phyloP scores from a whole-genome alignment of 2,888 invertebrate species.

The Seira ritae region DNA sequence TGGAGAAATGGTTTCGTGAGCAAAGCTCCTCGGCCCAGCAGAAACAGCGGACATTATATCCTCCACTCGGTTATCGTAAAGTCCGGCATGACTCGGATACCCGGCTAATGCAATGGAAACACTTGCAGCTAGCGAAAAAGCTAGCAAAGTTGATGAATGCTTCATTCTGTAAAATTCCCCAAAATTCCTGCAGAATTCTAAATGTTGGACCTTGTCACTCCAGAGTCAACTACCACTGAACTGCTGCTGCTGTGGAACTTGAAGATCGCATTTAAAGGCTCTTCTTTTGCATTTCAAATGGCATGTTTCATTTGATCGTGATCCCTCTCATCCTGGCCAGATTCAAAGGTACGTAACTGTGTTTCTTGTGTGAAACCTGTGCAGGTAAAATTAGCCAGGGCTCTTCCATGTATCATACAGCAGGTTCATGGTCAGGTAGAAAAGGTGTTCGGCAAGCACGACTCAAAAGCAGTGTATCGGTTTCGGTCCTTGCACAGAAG shows the following conservation, averaged over 20 bases:
- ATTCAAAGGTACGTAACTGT: too few relatives aligned
- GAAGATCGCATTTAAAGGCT: neutral
- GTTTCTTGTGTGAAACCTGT: neutral
- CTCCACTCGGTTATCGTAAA: conserved; percentile 10
- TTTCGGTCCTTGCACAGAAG: too few relatives aligned
- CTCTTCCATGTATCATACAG: too few relatives aligned
- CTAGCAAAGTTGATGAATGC: neutral
- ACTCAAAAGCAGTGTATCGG: too few relatives aligned
- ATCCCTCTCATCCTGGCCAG: too few relatives aligned
- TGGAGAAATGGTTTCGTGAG: conserved; percentile 60
- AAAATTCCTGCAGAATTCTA: conserved; percentile 3
- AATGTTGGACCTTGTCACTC: conserved; percentile 18
- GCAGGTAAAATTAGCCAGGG: neutral
- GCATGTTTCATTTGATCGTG: neutral
- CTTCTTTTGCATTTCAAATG: neutral
- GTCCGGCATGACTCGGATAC: neutral
- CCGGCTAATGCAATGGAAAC: conserved; percentile 19
- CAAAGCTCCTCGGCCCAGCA: conserved; percentile 42
- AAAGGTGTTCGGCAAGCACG: too few relatives aligned
- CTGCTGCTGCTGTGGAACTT: neutral
- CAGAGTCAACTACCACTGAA: conserved; percentile 13
- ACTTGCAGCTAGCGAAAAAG: conserved; percentile 32
- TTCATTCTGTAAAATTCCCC: neutral
- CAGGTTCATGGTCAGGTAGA: too few relatives aligned
- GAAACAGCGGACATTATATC: neutral